Evolutionary conservation across 1,140 invertebrate species (phyloP).

Genomic region (Pachypsylla venusta): DNA sequence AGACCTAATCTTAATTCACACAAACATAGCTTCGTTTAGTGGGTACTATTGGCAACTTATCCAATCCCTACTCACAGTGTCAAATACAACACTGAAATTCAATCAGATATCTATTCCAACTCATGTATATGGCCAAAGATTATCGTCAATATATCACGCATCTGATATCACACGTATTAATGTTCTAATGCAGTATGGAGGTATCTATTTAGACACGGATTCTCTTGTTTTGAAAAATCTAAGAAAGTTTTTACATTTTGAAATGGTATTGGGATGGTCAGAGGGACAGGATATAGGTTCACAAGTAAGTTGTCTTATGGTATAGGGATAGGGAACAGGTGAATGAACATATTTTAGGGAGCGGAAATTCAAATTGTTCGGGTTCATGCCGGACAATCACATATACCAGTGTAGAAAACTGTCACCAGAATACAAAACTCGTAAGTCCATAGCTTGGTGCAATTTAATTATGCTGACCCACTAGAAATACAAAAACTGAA

Average conservation of each 20-base stretch:
- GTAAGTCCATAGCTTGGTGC: not conserved
- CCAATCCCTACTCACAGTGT: not conserved
- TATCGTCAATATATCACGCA: conserved; percentile 19
- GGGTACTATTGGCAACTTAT: conserved; percentile 23
- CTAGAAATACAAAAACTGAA: too few relatives aligned
- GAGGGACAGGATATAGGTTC: conserved; percentile 11
- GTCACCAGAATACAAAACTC: not conserved
- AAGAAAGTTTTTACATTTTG: conserved; percentile 25
- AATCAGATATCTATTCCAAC: not conserved
- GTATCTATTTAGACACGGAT: conserved; percentile 25
- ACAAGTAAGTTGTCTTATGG: not conserved
- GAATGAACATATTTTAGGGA: not conserved
- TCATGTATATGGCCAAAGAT: not conserved
- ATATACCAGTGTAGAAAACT: not conserved
- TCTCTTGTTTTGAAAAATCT: conserved; percentile 20
- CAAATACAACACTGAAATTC: not conserved
- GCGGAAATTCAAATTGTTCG: not conserved
- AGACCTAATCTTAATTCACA: conserved; percentile 23
- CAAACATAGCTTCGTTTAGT: conserved; percentile 17
- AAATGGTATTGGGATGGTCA: conserved; percentile 31
- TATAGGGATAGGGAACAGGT: not conserved
- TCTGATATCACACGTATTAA: conserved; percentile 20
- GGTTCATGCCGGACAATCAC: not conserved
- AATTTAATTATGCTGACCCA: not conserved
- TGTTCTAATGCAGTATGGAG: conserved; percentile 23